A percentile compares a stretch with the other conserved stretches of the same genome.
Evolutionary conservation across 2,888 invertebrate genomes (phyloP).

Genomic region (Chymomyza fuscimana): DNA sequence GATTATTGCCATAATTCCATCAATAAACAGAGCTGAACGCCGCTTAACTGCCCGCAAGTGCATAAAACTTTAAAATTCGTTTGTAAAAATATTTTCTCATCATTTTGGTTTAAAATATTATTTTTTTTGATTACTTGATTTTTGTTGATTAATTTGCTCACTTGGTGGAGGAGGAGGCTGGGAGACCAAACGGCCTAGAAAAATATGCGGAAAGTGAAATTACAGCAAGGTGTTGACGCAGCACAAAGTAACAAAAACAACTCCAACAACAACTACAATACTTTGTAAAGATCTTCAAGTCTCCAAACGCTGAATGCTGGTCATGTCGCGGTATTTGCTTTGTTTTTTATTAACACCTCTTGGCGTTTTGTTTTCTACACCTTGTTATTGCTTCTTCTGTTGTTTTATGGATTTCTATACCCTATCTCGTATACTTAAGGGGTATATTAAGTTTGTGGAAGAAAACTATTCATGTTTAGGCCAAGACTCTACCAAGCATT

Average conservation of each 20-base stretch:
- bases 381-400: slow-evolving; percentile 16
- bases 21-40: slow-evolving; percentile 69
- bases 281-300: slow-evolving; percentile 22
- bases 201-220: slow-evolving; percentile 68
- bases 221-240: slow-evolving; percentile 41
- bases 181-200: slow-evolving; percentile 33
- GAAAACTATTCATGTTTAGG: too few species aligned
- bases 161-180: slow-evolving; percentile 5
- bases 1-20: slow-evolving; percentile 55
- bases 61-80: slow-evolving; percentile 15
- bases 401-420: slow-evolving; percentile 16
- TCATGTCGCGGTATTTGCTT: slow-evolving; percentile 26
- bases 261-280: slow-evolving; percentile 8
- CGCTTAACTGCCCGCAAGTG: slow-evolving; percentile 57
- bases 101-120: slow-evolving; percentile 34
- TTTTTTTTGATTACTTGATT: slow-evolving; percentile 24
- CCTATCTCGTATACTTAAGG: neutral
- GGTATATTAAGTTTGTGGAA: neutral
- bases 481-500: too few species aligned
- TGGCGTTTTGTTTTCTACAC: slow-evolving; percentile 1
- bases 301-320: neutral
- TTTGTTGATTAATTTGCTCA: slow-evolving; percentile 37
- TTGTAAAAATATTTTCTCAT: slow-evolving; percentile 63
- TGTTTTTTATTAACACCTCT: slow-evolving; percentile 51
- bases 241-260: slow-evolving; percentile 9